A percentile compares a stretch with the other conserved stretches of the same genome.
These are phyloP conservation scores for Liodrosophila aerea DNA, from an alignment of 2,888 invertebrate species.

Conservation along the genomic window DNA sequence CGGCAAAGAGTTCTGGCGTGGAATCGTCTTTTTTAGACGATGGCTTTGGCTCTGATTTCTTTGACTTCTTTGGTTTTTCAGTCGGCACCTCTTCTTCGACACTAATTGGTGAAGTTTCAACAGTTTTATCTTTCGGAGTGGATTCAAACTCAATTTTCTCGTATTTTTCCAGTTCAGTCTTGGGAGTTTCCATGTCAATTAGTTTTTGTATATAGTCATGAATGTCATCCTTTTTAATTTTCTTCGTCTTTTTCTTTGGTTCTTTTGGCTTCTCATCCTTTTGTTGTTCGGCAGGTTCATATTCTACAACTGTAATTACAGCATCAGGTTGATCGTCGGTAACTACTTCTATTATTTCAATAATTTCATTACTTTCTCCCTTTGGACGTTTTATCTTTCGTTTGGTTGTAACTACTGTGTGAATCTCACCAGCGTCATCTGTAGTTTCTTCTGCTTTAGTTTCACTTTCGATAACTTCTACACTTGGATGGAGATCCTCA, in stretches of 20 bases:
- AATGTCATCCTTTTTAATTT: slow-evolving; percentile 76
- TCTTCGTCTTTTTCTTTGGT: slow-evolving; percentile 78
- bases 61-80: slow-evolving; percentile 73
- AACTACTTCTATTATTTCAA: slow-evolving; percentile 81
- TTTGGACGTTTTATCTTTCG: slow-evolving; percentile 82
- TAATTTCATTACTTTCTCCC: slow-evolving; percentile 80
- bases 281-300: slow-evolving; percentile 71
- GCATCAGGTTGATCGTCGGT: slow-evolving; percentile 79
- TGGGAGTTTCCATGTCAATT: slow-evolving; percentile 76
- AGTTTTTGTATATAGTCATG: slow-evolving; percentile 77
- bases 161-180: slow-evolving; percentile 81
- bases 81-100: slow-evolving; percentile 67
- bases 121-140: slow-evolving; percentile 53
- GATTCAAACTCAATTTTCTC: slow-evolving; percentile 81
- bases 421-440: slow-evolving; percentile 80
- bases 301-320: slow-evolving; percentile 76
- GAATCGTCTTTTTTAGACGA: slow-evolving; percentile 38
- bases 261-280: slow-evolving; percentile 77
- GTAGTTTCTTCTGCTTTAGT: slow-evolving; percentile 81
- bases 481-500: slow-evolving; percentile 46
- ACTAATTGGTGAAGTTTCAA: slow-evolving; percentile 41
- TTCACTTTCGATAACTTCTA: slow-evolving; percentile 81
- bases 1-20: slow-evolving; percentile 43
- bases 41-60: slow-evolving; percentile 66
- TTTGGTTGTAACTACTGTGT: slow-evolving; percentile 82